These are phyloP conservation scores for Anseranas semipalmata DNA, from an alignment of 2,113 vertebrate species.

Conservation along the genomic window DNA sequence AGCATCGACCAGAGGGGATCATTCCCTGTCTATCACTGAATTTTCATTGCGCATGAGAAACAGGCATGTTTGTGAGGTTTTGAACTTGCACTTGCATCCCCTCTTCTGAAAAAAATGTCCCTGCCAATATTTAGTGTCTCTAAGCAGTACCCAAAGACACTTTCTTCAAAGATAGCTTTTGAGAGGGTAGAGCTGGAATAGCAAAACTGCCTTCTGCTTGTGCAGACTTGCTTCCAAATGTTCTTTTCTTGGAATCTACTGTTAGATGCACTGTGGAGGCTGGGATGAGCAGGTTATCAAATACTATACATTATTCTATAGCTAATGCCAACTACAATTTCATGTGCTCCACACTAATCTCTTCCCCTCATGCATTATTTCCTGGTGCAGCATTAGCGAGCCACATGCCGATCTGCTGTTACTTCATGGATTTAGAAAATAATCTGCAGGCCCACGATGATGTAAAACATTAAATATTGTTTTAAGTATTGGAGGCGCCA, in stretches of 20 bases:
- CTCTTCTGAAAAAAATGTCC: background rate
- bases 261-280: background rate
- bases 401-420: slow-evolving; percentile 71
- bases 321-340: slow-evolving; percentile 52
- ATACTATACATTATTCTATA: background rate
- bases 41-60: background rate
- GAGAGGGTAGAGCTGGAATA: background rate
- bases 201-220: background rate
- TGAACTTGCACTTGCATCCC: background rate
- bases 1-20: background rate
- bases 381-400: slow-evolving; percentile 66
- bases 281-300: background rate
- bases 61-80: background rate
- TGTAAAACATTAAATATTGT: slow-evolving; percentile 83
- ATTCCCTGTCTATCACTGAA: background rate
- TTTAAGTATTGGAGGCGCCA: slow-evolving; percentile 84
- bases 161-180: background rate
- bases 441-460: slow-evolving; percentile 79
- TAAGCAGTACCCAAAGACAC: background rate
- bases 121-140: background rate
- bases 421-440: slow-evolving; percentile 81
- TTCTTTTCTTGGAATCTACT: background rate
- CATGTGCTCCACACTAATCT: slow-evolving; percentile 46
- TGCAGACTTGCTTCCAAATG: background rate
- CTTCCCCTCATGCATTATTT: slow-evolving; percentile 67